Conservation (phyloP, 1,140 invertebrate species). For the Trissolcus basalis region DNA sequence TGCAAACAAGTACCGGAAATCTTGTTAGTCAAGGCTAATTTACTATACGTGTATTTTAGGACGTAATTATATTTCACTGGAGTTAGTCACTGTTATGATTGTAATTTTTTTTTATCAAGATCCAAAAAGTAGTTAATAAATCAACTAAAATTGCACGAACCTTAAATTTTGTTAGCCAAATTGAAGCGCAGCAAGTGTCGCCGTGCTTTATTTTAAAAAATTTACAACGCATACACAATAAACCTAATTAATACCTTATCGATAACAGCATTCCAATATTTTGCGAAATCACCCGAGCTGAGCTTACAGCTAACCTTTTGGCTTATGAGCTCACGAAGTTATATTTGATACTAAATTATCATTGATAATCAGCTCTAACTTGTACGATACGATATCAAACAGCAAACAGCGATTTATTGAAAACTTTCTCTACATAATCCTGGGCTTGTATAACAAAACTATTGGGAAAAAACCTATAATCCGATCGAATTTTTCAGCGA, state of each 20-base stretch:
- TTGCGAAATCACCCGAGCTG: conserved; percentile 17
- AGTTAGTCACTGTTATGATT: background rate
- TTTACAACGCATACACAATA: conserved; percentile 11
- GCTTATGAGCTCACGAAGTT: conserved; percentile 13
- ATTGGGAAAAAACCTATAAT: background rate
- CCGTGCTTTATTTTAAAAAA: background rate
- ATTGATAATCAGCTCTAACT: background rate
- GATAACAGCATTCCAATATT: conserved; percentile 30
- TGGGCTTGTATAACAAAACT: background rate
- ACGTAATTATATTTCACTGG: conserved; percentile 14
- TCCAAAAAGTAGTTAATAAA: too few relatives aligned
- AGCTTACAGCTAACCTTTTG: conserved; percentile 15
- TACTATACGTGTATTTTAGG: conserved; percentile 41
- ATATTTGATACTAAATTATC: conserved; percentile 22
- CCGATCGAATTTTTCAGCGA: background rate
- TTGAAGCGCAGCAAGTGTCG: background rate
- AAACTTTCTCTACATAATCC: background rate
- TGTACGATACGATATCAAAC: background rate
- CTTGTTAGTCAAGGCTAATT: conserved; percentile 62
- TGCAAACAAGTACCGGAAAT: conserved; percentile 38
- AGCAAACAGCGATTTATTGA: background rate
- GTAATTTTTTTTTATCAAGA: background rate
- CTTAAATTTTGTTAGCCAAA: background rate
- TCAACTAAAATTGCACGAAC: too few relatives aligned
- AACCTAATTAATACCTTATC: conserved; percentile 35